phyloP scores from a whole-genome alignment of 2,113 vertebrate species.

The Pachypanchax playfairii region DNA sequence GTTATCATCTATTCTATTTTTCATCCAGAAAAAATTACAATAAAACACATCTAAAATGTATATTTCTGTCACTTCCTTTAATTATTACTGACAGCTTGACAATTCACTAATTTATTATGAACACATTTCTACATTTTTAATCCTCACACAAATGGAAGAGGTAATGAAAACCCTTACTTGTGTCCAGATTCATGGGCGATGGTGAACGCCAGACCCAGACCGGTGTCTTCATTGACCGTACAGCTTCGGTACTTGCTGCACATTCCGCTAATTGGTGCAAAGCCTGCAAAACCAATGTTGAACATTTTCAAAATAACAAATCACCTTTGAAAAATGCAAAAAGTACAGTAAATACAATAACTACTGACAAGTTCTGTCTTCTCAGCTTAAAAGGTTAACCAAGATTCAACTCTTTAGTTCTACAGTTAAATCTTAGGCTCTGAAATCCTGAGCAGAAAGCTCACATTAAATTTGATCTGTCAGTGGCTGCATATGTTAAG shows the following conservation, averaged over 20 bases:
- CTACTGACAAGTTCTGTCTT: conserved; percentile 4
- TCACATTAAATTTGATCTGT: neutral
- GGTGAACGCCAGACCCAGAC: conserved; percentile 90
- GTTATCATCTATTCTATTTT: too few relatives aligned
- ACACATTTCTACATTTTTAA: neutral
- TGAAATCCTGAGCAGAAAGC: conserved; percentile 2
- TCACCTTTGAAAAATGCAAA: neutral
- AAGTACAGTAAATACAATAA: neutral
- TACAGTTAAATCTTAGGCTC: neutral
- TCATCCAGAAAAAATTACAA: too few relatives aligned
- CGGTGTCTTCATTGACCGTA: conserved; percentile 89
- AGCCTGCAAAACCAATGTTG: conserved; percentile 73
- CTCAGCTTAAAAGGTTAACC: neutral
- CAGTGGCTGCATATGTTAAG: conserved; percentile 17
- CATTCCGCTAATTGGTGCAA: conserved; percentile 93
- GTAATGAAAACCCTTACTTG: conserved; percentile 80
- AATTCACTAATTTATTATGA: neutral
- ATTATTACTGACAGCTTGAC: too few relatives aligned
- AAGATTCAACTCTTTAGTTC: neutral
- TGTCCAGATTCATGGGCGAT: conserved; percentile 93
- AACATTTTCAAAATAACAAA: neutral
- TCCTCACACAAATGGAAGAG: neutral
- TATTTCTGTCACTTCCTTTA: too few relatives aligned
- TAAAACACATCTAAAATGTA: too few relatives aligned
- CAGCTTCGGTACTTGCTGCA: conserved; percentile 93